Conservation (phyloP, 2,113 vertebrate genomes). For the Hippoglossus stenolepis region DNA sequence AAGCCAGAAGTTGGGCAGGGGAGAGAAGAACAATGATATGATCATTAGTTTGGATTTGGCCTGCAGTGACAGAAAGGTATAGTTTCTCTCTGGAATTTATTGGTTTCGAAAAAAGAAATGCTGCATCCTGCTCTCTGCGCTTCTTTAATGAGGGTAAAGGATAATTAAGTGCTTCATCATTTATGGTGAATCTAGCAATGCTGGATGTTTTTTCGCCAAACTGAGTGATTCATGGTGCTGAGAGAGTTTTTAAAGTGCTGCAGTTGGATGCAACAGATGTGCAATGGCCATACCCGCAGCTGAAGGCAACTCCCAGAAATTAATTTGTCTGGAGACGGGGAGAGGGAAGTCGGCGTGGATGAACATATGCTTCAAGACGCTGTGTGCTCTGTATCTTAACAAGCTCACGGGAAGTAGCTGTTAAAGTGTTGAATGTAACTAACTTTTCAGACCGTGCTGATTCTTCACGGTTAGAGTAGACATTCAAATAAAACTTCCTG, state of each 20-base stretch:
- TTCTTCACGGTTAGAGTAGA: not conserved
- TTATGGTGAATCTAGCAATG: conserved; percentile 36
- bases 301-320: conserved; percentile 61
- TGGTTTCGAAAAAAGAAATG: conserved; percentile 20
- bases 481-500: too few relatives aligned
- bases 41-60: conserved; percentile 89
- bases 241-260: conserved; percentile 47
- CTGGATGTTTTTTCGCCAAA: conserved; percentile 61
- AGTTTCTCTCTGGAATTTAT: conserved; percentile 35
- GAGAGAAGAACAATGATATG: conserved; percentile 92
- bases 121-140: conserved; percentile 32
- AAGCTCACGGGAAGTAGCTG: conserved; percentile 27
- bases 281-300: conserved; percentile 50
- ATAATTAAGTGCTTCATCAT: conserved; percentile 67
- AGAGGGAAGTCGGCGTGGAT: conserved; percentile 30
- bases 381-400: conserved; percentile 46
- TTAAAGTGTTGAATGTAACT: not conserved
- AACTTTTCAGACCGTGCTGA: not conserved
- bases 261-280: conserved; percentile 67
- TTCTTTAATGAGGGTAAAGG: conserved; percentile 59
- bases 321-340: conserved; percentile 65
- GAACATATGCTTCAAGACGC: conserved; percentile 59
- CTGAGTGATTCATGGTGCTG: conserved; percentile 58
- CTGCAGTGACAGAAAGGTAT: conserved; percentile 61
- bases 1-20: conserved; percentile 87